These are phyloP conservation scores for Ariopsis seemanni DNA, from an alignment of 2,113 vertebrate genomes.

Conservation along the genomic window DNA sequence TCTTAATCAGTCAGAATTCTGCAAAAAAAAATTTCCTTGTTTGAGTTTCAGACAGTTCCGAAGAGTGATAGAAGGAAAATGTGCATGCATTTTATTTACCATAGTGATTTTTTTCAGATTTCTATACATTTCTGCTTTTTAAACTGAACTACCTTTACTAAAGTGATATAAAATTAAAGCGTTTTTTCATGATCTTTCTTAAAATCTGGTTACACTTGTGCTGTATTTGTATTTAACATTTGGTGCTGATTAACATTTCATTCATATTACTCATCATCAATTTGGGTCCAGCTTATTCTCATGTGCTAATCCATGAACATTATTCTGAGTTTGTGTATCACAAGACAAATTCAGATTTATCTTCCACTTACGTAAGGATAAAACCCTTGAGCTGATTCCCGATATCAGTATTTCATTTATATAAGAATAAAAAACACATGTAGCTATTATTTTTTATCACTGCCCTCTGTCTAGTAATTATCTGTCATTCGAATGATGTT, in stretches of 20 bases:
- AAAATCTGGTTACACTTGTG: neutral
- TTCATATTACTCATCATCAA: neutral
- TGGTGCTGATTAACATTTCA: neutral
- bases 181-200: neutral
- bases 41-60: neutral
- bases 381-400: neutral
- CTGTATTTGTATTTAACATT: neutral
- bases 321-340: neutral
- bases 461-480: neutral
- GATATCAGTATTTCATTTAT: neutral
- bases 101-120: neutral
- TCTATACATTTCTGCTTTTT: neutral
- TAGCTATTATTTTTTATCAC: neutral
- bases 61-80: neutral
- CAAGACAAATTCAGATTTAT: neutral
- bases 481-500: neutral
- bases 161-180: neutral
- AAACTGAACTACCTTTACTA: neutral
- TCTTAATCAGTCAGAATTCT: neutral
- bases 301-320: too few species aligned
- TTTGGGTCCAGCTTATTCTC: neutral
- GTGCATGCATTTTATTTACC: neutral
- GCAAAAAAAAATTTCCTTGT: neutral
- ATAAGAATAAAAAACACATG: slow-evolving; percentile 1
- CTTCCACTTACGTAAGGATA: neutral